Evolutionary conservation across 2,888 invertebrate species (phyloP).

Genomic region (Synanthedon myopaeformis): DNA sequence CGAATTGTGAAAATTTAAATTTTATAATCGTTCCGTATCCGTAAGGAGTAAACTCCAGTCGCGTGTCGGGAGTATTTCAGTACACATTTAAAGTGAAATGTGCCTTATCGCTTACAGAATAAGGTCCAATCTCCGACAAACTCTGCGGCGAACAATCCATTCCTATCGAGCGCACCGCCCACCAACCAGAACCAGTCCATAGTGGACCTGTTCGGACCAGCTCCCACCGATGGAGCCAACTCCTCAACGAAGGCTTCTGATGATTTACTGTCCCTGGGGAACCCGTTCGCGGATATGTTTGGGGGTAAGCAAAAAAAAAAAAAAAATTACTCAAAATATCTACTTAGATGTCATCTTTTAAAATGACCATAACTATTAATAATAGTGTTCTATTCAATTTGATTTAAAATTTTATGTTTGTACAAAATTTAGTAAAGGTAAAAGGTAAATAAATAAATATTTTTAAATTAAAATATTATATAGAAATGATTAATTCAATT

Average conservation of each 20-base stretch:
- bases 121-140: conserved; percentile 84
- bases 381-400: too few relatives aligned
- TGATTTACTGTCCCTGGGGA: conserved; percentile 87
- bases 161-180: conserved; percentile 79
- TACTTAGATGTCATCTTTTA: too few relatives aligned
- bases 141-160: conserved; percentile 84
- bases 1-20: too few relatives aligned
- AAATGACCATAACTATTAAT: too few relatives aligned
- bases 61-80: too few relatives aligned
- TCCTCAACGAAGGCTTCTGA: conserved; percentile 80
- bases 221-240: conserved; percentile 48
- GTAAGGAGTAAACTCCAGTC: too few relatives aligned
- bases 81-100: neutral
- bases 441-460: too few relatives aligned
- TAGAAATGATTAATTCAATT: too few relatives aligned
- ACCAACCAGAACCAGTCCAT: conserved; percentile 63
- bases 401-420: too few relatives aligned
- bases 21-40: too few relatives aligned
- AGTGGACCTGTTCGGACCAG: conserved; percentile 83
- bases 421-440: too few relatives aligned
- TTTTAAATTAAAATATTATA: too few relatives aligned
- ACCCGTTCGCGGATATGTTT: conserved; percentile 92
- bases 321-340: neutral
- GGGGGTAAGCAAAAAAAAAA: conserved; percentile 45
- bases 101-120: conserved; percentile 33